Evolutionary conservation across 2,113 vertebrate genomes (phyloP).

Genomic region (Progne subis): DNA sequence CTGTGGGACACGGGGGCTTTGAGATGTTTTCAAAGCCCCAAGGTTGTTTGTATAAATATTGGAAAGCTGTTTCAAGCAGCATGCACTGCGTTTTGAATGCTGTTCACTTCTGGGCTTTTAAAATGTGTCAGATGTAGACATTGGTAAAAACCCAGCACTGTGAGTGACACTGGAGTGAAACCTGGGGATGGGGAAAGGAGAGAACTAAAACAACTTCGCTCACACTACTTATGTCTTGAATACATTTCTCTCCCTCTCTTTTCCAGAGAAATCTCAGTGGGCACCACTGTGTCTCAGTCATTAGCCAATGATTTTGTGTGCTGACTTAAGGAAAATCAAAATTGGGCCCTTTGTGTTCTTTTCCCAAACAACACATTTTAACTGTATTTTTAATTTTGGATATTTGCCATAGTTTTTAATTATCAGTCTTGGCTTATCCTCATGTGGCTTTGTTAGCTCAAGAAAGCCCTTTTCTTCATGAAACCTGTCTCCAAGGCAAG

Average conservation of each 20-base stretch:
- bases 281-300: background rate
- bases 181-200: background rate
- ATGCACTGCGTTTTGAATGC: background rate
- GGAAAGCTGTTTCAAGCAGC: background rate
- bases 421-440: background rate
- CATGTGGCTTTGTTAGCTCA: background rate
- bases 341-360: background rate
- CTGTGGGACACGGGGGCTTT: background rate
- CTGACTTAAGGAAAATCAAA: background rate
- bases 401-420: background rate
- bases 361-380: background rate
- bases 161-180: background rate
- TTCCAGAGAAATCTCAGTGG: background rate
- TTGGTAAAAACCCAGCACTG: background rate
- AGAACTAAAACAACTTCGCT: background rate
- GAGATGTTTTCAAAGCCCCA: background rate
- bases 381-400: background rate
- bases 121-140: background rate
- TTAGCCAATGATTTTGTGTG: background rate
- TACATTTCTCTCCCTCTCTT: background rate
- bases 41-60: background rate
- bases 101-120: conserved; percentile 8
- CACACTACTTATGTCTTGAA: background rate
- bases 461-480: background rate
- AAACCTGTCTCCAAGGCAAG: background rate